Conservation (phyloP, 1,140 invertebrate species). For the Conopomorpha cramerella region DNA sequence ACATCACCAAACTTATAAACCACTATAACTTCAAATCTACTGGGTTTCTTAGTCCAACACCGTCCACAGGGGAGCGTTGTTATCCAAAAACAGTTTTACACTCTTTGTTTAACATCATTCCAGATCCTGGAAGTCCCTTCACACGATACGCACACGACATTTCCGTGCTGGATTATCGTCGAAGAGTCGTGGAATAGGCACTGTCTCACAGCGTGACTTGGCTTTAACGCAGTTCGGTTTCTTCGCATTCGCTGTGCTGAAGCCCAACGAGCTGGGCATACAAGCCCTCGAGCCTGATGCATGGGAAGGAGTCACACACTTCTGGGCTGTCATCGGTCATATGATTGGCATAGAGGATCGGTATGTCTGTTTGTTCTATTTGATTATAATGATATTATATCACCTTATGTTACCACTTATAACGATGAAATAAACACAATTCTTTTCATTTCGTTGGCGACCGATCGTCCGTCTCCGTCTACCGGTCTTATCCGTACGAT, state of each 20-base stretch:
- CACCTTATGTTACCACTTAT: too few species aligned
- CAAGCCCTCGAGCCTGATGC: constrained; percentile 20
- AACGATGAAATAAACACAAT: too few species aligned
- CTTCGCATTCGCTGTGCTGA: constrained; percentile 74
- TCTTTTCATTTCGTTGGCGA: too few species aligned
- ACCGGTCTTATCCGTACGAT: too few species aligned
- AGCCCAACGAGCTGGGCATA: constrained; percentile 70
- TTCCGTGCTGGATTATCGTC: constrained; percentile 61
- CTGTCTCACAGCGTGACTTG: constrained; percentile 79
- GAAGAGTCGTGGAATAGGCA: constrained; percentile 41
- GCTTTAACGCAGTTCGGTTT: constrained; percentile 86
- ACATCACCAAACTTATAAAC: too few species aligned
- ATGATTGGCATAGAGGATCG: constrained; percentile 82
- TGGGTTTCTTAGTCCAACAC: too few species aligned
- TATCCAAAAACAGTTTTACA: too few species aligned
- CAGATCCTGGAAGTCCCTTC: constrained; percentile 69
- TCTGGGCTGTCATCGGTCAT: constrained; percentile 83
- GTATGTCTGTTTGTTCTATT: constrained; percentile 29
- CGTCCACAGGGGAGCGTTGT: too few species aligned
- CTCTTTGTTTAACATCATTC: too few species aligned
- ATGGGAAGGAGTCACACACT: constrained; percentile 76
- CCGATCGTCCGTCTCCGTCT: too few species aligned
- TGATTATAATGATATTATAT: too few species aligned
- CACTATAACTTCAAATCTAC: too few species aligned
- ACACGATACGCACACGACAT: constrained; percentile 69